Base-by-base conservation (phyloP, 2,797 vertebrate species). In the Tarsius wallacei region DNA sequence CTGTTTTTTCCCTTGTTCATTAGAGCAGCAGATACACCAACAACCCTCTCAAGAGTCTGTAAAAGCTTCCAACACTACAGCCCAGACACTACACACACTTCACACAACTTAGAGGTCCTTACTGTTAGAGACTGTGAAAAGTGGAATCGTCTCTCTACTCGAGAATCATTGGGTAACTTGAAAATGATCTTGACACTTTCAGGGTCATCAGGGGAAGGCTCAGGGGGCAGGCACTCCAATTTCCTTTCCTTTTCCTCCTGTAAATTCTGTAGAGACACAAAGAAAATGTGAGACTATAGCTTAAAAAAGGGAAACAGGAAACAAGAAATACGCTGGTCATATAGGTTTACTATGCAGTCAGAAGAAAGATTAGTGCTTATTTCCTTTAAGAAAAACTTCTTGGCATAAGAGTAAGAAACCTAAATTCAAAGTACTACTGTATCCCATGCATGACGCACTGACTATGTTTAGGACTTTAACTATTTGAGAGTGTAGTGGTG, bases 151-250 rank as follows among this genome's bases (percentile, higher is more conserved):
- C 99, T 99, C 98, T 99, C 99, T 97, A 99, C 99, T 95, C 99
- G 99, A 33, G 99, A 99, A 97, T 99, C 99, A 0, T 99, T 99
- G 96, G 99, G 99, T 98, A 99, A 99, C 98, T 99, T 99, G 98
- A 99, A 99, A 98, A 99, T 99, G 88, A 99, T 99, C 99, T 99
- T 99, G 95, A 99, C 99, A 3, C 99, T 99, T 97, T 99, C 99
- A 0, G 99, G 99, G 98, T 99, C 99, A n/a, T 99, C 99, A 0
- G 99, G 98, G 11, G 99, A 98, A 0, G 99, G 99, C 59, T 99
- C 99, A 0, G 99, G 99, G 47, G 99, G 99, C 97, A 99, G 99
- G 98, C 99, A 99, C 97, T 99, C 99, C 0, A 99, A 99, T 98
- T 99, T 99, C 95, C 99, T 99, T 98, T 99, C 99, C 98, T 99